Percentiles rank a stretch among this genome's conserved stretches.
These are phyloP conservation scores for Scophthalmus maximus DNA, from an alignment of 2,113 vertebrate species.

Conservation along the genomic window DNA sequence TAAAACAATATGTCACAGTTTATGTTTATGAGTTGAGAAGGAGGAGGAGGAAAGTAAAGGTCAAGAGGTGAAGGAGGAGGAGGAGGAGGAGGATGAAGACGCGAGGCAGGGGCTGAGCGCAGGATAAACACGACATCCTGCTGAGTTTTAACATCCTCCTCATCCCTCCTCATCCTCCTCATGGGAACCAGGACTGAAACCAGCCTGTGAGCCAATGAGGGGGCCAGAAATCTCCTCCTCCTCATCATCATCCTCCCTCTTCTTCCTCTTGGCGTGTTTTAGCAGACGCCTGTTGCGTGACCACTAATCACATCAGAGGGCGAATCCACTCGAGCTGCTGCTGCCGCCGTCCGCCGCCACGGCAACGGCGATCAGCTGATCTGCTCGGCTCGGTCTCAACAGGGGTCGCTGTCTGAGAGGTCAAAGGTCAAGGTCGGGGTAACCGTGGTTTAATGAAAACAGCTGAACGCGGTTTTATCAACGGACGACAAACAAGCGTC, in stretches of 20 bases:
- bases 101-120: not conserved
- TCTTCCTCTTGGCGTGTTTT: constrained; percentile 4
- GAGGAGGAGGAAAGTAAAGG: no score
- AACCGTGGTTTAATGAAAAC: not conserved
- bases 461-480: not conserved
- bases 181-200: not conserved
- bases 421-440: not conserved
- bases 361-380: not conserved
- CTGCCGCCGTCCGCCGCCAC: not conserved
- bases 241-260: not conserved
- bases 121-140: constrained; percentile 31
- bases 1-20: no score
- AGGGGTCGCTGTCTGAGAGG: not conserved
- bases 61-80: no score
- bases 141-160: constrained; percentile 16
- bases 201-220: constrained; percentile 27
- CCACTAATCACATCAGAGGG: constrained; percentile 46
- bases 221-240: not conserved
- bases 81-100: not conserved
- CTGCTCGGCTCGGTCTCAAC: not conserved
- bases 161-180: no score
- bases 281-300: constrained; percentile 41
- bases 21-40: no score
- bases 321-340: not conserved
- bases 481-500: no score